Evolutionary conservation across 2,888 invertebrate genomes (phyloP), one percentile per base, ranked within the genome.

Genomic region (Orchesellides sinensis): DNA sequence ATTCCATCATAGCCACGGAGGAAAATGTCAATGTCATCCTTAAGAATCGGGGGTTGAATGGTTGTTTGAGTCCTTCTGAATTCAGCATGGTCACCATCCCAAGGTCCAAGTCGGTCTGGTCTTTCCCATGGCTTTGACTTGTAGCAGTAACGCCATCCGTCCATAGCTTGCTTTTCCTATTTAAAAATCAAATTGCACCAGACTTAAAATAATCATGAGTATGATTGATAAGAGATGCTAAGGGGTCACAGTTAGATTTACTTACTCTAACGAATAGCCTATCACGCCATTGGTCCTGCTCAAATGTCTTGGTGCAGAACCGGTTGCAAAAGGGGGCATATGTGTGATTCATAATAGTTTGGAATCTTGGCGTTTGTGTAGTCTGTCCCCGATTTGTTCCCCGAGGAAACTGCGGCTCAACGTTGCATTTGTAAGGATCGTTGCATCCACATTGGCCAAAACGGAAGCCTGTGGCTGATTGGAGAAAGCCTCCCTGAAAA

Each of bases 281-380:
- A 74, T 86, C 87, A 40, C 87, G 65, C 87, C 86, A 87, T 59
- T 86, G 86, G 56, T 87, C 87, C 47, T 87, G 86, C 45, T 86
- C 86, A 54, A 81, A 87, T 1, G 85, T 86, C 45, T 81, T 75
- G 2, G 86, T 86, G 32, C 86, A 86, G 32, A 86, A 86, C 23
- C 87, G 85, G 65, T 87, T 87, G 45, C 87, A 87, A 63, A 84
- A 85, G n/a, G 87, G 87, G 35, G 87, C 85, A 70, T 87, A 86
- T 17, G 63, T 56, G 25, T 87, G 86, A 29, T 85, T 86, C 84
- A 86, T 73, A 14, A 87, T 87, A 3, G 85, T 87, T 65, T 87
- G 86, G 49, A 87, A 87, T 52, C 83, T 66, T n/a, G 87, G 86
- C n/a, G 85, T 70, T 29, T 75, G 66, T 6, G 77, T 80, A 3